phyloP scores from a whole-genome alignment of 1,140 invertebrate genomes.

The Physella acuta region DNA sequence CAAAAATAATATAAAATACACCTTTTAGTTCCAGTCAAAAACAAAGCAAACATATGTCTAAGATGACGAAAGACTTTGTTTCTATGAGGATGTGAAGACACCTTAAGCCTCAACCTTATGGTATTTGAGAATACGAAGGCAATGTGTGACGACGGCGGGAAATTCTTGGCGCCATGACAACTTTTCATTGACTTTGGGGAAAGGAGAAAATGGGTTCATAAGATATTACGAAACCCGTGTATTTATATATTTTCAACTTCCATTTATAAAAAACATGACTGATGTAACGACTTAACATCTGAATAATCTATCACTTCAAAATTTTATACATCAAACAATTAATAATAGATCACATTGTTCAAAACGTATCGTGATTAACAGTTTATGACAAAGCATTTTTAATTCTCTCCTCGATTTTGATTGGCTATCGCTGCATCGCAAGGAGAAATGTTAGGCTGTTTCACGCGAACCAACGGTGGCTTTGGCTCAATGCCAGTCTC shows the following conservation, averaged over 20 bases:
- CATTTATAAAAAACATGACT: not conserved
- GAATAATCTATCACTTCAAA: not conserved
- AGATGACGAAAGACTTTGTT: no score
- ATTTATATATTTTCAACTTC: not conserved
- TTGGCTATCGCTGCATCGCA: not conserved
- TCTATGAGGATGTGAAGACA: no score
- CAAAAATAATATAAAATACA: no score
- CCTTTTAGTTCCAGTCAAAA: no score
- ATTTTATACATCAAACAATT: not conserved
- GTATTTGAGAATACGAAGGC: not conserved
- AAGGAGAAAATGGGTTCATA: not conserved
- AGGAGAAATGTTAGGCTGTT: not conserved
- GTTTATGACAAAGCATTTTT: not conserved
- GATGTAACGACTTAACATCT: not conserved
- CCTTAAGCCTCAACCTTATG: no score
- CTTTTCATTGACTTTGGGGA: not conserved
- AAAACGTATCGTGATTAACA: no score
- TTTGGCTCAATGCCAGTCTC: not conserved
- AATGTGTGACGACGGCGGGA: not conserved
- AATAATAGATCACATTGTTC: not conserved
- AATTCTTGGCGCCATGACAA: not conserved
- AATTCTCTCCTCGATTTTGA: slow-evolving; percentile 9
- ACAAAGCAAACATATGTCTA: no score
- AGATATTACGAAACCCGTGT: not conserved
- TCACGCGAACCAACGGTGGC: slow-evolving; percentile 12